Evolutionary conservation across 2,888 invertebrate genomes (phyloP).

Genomic region (Cantharis nigra): DNA sequence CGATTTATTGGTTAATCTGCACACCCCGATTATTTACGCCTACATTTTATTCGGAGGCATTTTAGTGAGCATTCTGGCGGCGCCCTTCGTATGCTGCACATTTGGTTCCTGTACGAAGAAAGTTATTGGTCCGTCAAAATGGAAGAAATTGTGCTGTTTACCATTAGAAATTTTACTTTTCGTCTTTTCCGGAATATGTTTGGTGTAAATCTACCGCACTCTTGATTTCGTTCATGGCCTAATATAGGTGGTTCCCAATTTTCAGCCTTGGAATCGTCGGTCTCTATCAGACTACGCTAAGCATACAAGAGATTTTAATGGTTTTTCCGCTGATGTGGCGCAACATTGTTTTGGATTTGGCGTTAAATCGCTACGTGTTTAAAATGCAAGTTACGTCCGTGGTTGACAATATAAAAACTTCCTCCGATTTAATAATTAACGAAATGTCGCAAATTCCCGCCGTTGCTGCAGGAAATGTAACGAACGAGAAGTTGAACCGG

Average conservation of each 20-base stretch:
- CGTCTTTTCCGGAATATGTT: not conserved
- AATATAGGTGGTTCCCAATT: not conserved
- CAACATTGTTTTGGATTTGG: not conserved
- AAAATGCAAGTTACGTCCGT: not conserved
- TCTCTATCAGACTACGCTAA: constrained; percentile 1
- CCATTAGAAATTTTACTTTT: not conserved
- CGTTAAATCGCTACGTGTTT: not conserved
- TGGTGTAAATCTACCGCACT: not conserved
- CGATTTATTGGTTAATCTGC: constrained; percentile 24
- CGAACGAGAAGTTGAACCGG: not conserved
- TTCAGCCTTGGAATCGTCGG: not conserved
- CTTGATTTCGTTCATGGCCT: not conserved
- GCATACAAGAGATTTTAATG: not conserved
- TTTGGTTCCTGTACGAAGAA: not conserved
- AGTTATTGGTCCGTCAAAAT: not conserved
- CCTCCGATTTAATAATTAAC: not conserved
- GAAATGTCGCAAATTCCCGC: not conserved
- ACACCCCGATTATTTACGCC: constrained; percentile 19
- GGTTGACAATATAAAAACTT: not conserved
- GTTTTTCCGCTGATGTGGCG: constrained; percentile 2
- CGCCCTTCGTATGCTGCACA: not conserved
- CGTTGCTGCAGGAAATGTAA: not conserved
- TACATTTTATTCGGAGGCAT: constrained; percentile 12
- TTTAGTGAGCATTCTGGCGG: constrained; percentile 4
- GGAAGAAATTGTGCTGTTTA: constrained; percentile 1